phyloP scores from a whole-genome alignment of 2,113 vertebrate species.

The Otolemur garnettii region DNA sequence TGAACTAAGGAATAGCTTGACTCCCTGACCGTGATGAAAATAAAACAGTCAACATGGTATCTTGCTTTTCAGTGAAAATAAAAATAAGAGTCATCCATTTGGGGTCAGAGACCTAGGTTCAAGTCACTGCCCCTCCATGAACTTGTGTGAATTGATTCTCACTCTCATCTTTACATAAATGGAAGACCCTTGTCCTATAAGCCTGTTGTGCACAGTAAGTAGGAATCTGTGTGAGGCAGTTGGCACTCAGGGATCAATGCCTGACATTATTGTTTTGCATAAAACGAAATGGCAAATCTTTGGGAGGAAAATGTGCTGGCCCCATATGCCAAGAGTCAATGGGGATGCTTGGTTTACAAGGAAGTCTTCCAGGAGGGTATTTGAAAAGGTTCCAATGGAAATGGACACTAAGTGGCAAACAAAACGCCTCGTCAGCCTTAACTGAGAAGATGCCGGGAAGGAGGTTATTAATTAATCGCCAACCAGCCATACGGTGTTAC shows the following conservation, averaged over 20 bases:
- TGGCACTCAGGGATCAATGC: background rate
- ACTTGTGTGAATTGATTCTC: background rate
- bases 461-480: constrained; percentile 79
- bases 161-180: background rate
- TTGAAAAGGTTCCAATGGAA: constrained; percentile 64
- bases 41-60: background rate
- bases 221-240: background rate
- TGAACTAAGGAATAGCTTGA: background rate
- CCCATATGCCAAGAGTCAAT: background rate
- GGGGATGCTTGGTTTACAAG: background rate
- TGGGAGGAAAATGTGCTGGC: background rate
- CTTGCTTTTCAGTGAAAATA: background rate
- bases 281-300: background rate
- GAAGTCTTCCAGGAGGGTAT: background rate
- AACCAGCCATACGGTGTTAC: constrained; percentile 75
- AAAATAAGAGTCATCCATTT: background rate
- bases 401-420: constrained; percentile 69
- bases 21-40: background rate
- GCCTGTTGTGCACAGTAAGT: background rate
- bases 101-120: background rate
- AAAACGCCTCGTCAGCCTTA: constrained; percentile 67
- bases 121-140: background rate
- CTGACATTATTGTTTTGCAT: background rate
- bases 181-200: background rate
- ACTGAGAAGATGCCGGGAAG: constrained; percentile 57